phyloP scores from a whole-genome alignment of 2,888 invertebrate genomes.

The Dynastes maya region DNA sequence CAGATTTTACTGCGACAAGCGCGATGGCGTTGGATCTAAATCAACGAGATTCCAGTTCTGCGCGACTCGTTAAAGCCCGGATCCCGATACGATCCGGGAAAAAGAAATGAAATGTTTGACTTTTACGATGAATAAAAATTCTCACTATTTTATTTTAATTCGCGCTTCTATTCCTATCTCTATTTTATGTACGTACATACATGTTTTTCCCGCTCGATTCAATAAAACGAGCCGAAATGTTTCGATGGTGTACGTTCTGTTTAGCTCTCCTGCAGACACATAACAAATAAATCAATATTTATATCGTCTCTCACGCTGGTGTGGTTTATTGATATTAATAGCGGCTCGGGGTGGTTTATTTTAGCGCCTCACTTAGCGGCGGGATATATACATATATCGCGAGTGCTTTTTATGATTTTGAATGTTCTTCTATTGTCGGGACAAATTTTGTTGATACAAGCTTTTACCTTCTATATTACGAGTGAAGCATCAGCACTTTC shows the following conservation, averaged over 20 bases:
- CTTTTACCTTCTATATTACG: not conserved
- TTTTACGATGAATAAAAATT: slow-evolving; percentile 49
- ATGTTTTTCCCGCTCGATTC: slow-evolving; percentile 24
- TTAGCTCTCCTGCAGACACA: slow-evolving; percentile 34
- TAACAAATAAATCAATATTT: slow-evolving; percentile 46
- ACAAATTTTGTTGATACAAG: no score
- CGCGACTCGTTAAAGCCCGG: slow-evolving; percentile 48
- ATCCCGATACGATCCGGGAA: not conserved
- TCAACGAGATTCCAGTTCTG: slow-evolving; percentile 48
- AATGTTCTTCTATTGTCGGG: not conserved
- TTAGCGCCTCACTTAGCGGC: not conserved
- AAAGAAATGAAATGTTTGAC: slow-evolving; percentile 46
- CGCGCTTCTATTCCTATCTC: slow-evolving; percentile 21
- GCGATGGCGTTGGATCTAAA: slow-evolving; percentile 44
- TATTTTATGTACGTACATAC: not conserved
- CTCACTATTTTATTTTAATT: slow-evolving; percentile 47
- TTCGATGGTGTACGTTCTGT: slow-evolving; percentile 28
- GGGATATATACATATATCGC: not conserved
- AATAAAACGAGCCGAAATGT: slow-evolving; percentile 39
- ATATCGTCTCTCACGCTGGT: slow-evolving; percentile 45
- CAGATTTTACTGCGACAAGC: slow-evolving; percentile 43
- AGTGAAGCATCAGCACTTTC: not conserved
- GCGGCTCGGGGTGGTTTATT: slow-evolving; percentile 25
- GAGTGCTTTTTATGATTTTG: not conserved
- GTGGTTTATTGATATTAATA: slow-evolving; percentile 44